phyloP scores from a whole-genome alignment of 2,888 invertebrate genomes.

The Platycheirus rosarum region DNA sequence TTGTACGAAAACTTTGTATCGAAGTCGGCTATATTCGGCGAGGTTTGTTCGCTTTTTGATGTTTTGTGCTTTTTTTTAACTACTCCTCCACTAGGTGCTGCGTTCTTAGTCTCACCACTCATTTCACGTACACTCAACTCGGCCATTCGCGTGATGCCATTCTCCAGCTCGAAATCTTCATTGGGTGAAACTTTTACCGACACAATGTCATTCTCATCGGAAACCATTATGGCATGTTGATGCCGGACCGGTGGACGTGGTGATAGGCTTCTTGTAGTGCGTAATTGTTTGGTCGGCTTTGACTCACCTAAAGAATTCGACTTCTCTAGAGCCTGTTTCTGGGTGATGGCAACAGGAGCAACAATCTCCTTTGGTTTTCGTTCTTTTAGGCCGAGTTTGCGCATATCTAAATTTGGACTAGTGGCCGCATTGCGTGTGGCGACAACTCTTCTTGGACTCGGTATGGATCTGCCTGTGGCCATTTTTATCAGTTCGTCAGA shows the following conservation, averaged over 20 bases:
- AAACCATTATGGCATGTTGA: constrained; percentile 77
- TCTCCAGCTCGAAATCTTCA: constrained; percentile 75
- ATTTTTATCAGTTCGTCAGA: constrained; percentile 63
- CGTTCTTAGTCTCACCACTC: constrained; percentile 13
- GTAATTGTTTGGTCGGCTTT: constrained; percentile 77
- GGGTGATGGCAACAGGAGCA: constrained; percentile 86
- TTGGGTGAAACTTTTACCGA: constrained; percentile 77
- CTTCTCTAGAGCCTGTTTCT: constrained; percentile 76
- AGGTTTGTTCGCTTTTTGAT: constrained; percentile 82
- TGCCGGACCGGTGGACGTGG: constrained; percentile 78
- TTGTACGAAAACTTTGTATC: constrained; percentile 77
- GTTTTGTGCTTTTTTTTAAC: constrained; percentile 75
- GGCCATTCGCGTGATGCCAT: constrained; percentile 38
- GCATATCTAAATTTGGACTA: constrained; percentile 79
- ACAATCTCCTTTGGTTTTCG: constrained; percentile 82
- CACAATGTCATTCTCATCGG: constrained; percentile 77
- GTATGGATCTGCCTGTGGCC: constrained; percentile 53
- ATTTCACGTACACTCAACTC: constrained; percentile 38
- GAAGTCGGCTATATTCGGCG: constrained; percentile 80
- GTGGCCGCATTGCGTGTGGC: constrained; percentile 82
- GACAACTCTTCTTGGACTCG: constrained; percentile 75
- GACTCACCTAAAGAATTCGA: constrained; percentile 78
- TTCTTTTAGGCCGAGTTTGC: constrained; percentile 79
- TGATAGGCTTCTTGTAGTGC: constrained; percentile 77
- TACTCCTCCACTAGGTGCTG: constrained; percentile 2